Evolutionary conservation across 2,888 invertebrate species (phyloP).

Genomic region (Autographa pulchrina): DNA sequence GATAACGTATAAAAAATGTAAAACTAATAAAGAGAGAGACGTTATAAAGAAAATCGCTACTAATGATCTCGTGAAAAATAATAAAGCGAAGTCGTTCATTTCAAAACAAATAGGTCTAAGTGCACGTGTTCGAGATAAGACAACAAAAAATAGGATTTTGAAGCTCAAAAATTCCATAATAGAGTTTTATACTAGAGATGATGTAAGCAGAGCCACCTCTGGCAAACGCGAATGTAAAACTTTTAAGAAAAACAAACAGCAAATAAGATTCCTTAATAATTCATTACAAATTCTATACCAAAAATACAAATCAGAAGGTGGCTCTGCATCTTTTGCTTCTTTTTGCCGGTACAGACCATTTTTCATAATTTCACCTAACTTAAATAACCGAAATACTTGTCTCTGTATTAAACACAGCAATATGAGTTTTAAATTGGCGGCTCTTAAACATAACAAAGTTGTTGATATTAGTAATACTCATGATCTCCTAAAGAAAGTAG

Average conservation of each 20-base stretch:
- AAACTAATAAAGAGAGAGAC: too few relatives aligned
- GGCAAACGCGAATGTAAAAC: conserved; percentile 30
- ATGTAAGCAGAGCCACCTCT: conserved; percentile 28
- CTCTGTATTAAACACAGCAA: conserved; percentile 26
- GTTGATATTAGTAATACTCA: conserved; percentile 17
- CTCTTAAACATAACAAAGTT: conserved; percentile 11
- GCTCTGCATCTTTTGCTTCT: conserved; percentile 13
- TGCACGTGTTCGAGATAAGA: too few relatives aligned
- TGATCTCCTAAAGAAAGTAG: conserved; percentile 20
- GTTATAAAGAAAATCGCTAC: too few relatives aligned
- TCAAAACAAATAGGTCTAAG: too few relatives aligned
- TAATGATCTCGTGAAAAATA: too few relatives aligned
- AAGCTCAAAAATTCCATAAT: conserved; percentile 15
- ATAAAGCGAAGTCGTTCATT: too few relatives aligned
- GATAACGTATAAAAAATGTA: too few relatives aligned
- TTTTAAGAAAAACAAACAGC: conserved; percentile 16
- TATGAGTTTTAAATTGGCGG: conserved; percentile 17
- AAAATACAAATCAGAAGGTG: conserved; percentile 13
- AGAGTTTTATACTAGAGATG: conserved; percentile 26
- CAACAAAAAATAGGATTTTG: too few relatives aligned
- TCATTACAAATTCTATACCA: conserved; percentile 6
- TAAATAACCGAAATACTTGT: conserved; percentile 26
- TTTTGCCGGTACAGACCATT: conserved; percentile 24
- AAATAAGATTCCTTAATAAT: conserved; percentile 29
- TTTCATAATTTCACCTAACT: conserved; percentile 17